phyloP scores from a whole-genome alignment of 1,140 invertebrate genomes.

The Ceratoteleas bidentatus region DNA sequence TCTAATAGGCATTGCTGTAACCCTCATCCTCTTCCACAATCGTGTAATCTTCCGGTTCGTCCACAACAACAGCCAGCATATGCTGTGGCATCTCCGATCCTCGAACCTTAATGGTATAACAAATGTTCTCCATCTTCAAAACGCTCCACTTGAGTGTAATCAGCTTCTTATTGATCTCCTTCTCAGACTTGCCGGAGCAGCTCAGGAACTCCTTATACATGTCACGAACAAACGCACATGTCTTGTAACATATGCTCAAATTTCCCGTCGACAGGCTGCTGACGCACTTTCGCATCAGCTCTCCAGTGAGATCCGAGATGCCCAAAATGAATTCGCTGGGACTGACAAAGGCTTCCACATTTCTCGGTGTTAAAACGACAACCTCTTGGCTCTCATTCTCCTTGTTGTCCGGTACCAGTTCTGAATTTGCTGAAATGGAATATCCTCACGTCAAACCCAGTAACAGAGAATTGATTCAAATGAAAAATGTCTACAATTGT shows the following conservation, averaged over 20 bases:
- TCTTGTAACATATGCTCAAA: slow-evolving; percentile 87
- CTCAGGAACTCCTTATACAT: slow-evolving; percentile 88
- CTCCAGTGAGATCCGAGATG: slow-evolving; percentile 93
- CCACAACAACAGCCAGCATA: slow-evolving; percentile 83
- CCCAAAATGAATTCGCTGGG: slow-evolving; percentile 91
- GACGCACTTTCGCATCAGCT: slow-evolving; percentile 94
- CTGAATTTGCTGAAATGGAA: too few species aligned
- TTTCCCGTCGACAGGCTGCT: slow-evolving; percentile 90
- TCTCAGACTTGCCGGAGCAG: slow-evolving; percentile 80
- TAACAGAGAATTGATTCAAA: too few species aligned
- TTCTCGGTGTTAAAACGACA: neutral
- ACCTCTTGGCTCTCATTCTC: slow-evolving; percentile 31
- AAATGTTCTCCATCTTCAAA: slow-evolving; percentile 91
- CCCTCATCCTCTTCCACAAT: slow-evolving; percentile 81
- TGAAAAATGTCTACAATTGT: too few species aligned
- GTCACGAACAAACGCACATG: slow-evolving; percentile 87
- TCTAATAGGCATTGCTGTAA: slow-evolving; percentile 30
- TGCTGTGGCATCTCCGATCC: slow-evolving; percentile 89
- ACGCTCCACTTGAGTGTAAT: slow-evolving; percentile 87
- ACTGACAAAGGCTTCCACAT: slow-evolving; percentile 76
- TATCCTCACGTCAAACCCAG: too few species aligned
- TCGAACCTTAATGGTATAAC: slow-evolving; percentile 90
- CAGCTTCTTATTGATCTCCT: slow-evolving; percentile 88
- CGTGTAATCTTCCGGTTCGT: slow-evolving; percentile 72
- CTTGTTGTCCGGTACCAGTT: slow-evolving; percentile 11